These are phyloP conservation scores for Lepus townsendii DNA, from an alignment of 2,797 vertebrate species.

Conservation along the genomic window DNA sequence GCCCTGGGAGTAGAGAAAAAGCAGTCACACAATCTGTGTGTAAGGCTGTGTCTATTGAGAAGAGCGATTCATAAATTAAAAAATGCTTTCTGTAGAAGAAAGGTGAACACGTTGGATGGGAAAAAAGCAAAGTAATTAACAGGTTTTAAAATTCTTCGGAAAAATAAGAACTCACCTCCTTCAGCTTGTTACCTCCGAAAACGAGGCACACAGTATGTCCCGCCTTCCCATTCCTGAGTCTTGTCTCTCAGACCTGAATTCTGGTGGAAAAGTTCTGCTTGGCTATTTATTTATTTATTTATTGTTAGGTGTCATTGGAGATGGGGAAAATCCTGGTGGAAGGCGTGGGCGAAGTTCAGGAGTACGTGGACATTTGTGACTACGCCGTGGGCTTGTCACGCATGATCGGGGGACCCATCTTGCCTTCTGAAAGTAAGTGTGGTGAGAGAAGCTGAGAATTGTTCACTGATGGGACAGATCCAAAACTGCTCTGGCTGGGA, in stretches of 20 bases:
- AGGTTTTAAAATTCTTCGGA: slow-evolving; percentile 38
- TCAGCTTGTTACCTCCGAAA: slow-evolving; percentile 4
- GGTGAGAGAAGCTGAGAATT: not conserved
- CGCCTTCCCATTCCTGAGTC: not conserved
- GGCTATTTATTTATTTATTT: not conserved
- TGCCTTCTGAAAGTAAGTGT: slow-evolving; percentile 96
- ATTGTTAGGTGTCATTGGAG: slow-evolving; percentile 94
- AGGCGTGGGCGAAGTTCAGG: slow-evolving; percentile 98
- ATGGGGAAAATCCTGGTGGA: slow-evolving; percentile 99
- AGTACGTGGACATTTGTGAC: slow-evolving; percentile 98
- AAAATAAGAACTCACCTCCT: slow-evolving; percentile 17
- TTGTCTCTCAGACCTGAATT: slow-evolving; percentile 39
- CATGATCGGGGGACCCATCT: slow-evolving; percentile 97
- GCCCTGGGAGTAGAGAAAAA: not conserved
- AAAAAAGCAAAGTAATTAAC: slow-evolving; percentile 39
- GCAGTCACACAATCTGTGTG: not conserved
- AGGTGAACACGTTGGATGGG: not conserved
- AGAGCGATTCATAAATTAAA: not conserved
- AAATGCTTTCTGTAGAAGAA: slow-evolving; percentile 33
- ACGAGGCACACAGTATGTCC: not conserved
- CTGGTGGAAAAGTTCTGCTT: slow-evolving; percentile 20
- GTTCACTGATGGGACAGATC: not conserved
- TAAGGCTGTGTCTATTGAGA: slow-evolving; percentile 14
- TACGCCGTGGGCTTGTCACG: slow-evolving; percentile 97
- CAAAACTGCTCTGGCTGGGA: not conserved